Evolutionary conservation across 2,888 invertebrate species (phyloP), one percentile per base, ranked within the genome.

Genomic region (Anaspis maculata): DNA sequence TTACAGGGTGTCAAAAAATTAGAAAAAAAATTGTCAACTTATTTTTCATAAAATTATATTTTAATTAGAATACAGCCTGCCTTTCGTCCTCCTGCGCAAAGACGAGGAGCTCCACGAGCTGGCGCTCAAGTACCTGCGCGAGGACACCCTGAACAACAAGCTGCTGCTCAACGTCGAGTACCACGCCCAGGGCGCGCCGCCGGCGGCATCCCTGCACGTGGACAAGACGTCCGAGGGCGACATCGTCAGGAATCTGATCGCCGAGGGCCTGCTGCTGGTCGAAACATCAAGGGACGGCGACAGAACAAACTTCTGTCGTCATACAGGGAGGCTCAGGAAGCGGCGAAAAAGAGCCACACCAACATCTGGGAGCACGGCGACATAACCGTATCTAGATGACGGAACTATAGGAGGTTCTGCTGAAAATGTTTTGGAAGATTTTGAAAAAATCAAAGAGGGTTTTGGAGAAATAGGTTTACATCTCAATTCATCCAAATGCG

Each of bases 321-420:
- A 54, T 96, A 95, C 68, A 76, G 75, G 58, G 77, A 77, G 35
- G 90, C 92, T 25, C 88, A 95, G 64, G 83, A 87, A 44, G 74
- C 77, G 45, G 96, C 96, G 13, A 85, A 87, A 68, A 79, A 79
- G 55, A 77, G 80, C 49, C 90, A 91, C 63, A 73, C 80, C 53
- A 88, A 86, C 66, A 83, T 98, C 55, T 98, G 97, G 97, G 83
- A 87, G 59, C 97, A 97, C 62, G 98, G 98, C n/a, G 98, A 99
- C 67, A 91, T 97, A 68, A 88, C 87, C 40, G 91, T n/a, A n/a
- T n/a, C n/a, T n/a, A n/a, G n/a, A n/a, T n/a, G n/a, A n/a, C n/a
- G n/a, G n/a, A n/a, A n/a, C n/a, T n/a, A n/a, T n/a, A n/a, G n/a
- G n/a, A n/a, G n/a, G n/a, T n/a, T n/a, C n/a, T n/a, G n/a, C n/a